These are phyloP conservation scores for Platygyra sinensis DNA, from an alignment of 64 coral and sea anemone species.

Conservation along the genomic window DNA sequence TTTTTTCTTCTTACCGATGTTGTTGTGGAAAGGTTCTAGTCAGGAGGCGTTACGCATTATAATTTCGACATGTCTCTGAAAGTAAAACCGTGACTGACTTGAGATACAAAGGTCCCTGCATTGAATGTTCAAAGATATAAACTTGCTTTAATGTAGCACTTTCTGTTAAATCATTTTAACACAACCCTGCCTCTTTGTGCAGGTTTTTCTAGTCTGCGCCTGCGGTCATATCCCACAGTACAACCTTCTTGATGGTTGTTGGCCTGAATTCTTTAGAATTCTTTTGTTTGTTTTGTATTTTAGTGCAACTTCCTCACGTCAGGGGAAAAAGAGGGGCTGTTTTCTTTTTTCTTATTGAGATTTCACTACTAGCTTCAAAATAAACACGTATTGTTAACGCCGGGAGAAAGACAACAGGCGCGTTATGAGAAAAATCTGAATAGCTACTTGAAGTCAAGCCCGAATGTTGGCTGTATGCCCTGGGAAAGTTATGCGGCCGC, in stretches of 20 bases:
- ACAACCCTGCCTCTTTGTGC: no score
- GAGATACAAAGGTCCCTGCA: no score
- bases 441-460: neutral
- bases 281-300: neutral
- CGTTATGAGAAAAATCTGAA: constrained; percentile 1
- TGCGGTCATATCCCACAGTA: no score
- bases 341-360: neutral
- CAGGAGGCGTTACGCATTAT: neutral
- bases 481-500: neutral
- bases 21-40: neutral
- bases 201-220: no score
- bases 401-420: neutral
- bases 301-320: neutral
- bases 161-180: no score
- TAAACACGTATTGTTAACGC: neutral
- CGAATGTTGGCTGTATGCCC: neutral
- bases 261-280: neutral
- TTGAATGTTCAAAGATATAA: no score
- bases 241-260: no score
- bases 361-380: neutral
- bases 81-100: no score
- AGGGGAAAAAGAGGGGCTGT: neutral
- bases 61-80: no score
- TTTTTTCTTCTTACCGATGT: neutral
- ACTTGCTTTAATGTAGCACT: no score